Evolutionary conservation across 2,113 vertebrate species (phyloP).

Genomic region (Elanoides forficatus): DNA sequence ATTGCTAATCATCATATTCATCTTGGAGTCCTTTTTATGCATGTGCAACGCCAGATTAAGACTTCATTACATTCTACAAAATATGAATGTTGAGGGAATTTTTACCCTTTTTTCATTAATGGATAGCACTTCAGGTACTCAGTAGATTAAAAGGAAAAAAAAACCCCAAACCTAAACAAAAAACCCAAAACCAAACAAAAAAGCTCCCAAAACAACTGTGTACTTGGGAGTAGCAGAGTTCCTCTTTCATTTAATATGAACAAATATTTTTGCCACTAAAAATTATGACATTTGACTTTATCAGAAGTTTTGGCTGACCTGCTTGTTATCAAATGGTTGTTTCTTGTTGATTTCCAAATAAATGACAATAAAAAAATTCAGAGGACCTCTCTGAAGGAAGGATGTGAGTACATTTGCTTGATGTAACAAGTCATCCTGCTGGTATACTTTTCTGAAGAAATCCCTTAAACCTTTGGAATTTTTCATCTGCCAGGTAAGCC

Average conservation of each 20-base stretch:
- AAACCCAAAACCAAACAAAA: neutral
- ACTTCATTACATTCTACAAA: neutral
- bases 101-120: neutral
- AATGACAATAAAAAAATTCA: too few species aligned
- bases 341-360: too few species aligned
- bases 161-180: neutral
- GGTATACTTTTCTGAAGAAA: neutral
- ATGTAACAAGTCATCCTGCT: neutral
- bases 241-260: neutral
- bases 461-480: neutral
- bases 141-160: neutral
- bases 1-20: neutral
- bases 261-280: neutral
- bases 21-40: neutral
- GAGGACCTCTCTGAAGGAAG: neutral
- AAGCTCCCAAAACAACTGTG: neutral
- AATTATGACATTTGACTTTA: neutral
- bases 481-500: neutral
- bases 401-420: neutral
- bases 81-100: neutral
- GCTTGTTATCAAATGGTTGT: neutral
- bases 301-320: neutral
- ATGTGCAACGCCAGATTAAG: neutral
- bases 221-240: neutral
- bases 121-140: neutral